These are phyloP conservation scores for Chlorops oryzae DNA, from an alignment of 1,140 invertebrate species.

Conservation along the genomic window DNA sequence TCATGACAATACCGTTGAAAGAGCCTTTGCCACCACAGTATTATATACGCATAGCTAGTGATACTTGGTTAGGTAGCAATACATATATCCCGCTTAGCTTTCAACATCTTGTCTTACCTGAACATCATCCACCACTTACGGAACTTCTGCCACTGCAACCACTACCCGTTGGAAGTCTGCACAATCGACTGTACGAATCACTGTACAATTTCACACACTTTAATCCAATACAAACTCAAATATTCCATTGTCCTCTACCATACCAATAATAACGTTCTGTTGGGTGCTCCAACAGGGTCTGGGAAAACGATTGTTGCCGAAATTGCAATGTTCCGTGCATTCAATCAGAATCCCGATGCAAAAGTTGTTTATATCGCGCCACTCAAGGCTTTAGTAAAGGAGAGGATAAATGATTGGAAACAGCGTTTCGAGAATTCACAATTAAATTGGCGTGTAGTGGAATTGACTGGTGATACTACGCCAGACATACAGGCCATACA, in stretches of 20 bases:
- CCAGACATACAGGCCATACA: constrained; percentile 85
- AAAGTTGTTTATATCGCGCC: constrained; percentile 99
- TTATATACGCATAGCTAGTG: constrained; percentile 78
- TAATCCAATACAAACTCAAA: constrained; percentile 98
- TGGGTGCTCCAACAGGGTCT: constrained; percentile 97
- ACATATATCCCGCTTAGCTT: constrained; percentile 72
- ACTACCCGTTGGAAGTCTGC: constrained; percentile 75
- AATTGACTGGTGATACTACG: constrained; percentile 93
- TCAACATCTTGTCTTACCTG: constrained; percentile 84
- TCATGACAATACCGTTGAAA: constrained; percentile 92
- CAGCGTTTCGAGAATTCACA: constrained; percentile 68
- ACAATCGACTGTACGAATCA: constrained; percentile 68
- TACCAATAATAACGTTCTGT: constrained; percentile 87
- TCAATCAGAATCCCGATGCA: constrained; percentile 71
- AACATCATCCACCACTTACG: constrained; percentile 89
- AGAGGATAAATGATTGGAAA: constrained; percentile 95
- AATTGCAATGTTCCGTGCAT: constrained; percentile 92
- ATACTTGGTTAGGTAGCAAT: constrained; percentile 85
- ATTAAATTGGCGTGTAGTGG: constrained; percentile 82
- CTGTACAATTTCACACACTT: constrained; percentile 93
- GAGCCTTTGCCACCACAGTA: constrained; percentile 91
- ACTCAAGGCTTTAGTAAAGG: constrained; percentile 93
- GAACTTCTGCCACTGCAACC: constrained; percentile 89
- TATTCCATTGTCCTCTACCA: constrained; percentile 96
- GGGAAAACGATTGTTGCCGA: constrained; percentile 99